These are phyloP conservation scores for Myripristis murdjan DNA, from an alignment of 2,797 vertebrate species.

Conservation along the genomic window DNA sequence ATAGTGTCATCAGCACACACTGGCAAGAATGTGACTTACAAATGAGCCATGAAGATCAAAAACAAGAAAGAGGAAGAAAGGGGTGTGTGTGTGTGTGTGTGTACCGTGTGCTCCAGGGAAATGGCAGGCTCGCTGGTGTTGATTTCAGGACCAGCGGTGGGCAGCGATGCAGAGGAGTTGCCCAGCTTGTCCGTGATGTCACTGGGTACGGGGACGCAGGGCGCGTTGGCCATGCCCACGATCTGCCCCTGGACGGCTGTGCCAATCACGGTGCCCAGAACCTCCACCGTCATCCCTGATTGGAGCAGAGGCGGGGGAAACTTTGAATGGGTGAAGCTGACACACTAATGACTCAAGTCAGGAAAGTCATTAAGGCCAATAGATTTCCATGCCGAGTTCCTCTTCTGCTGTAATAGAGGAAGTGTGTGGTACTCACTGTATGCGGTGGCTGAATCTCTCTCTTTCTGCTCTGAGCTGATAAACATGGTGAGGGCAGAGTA, in stretches of 20 bases:
- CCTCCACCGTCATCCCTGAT: conserved; percentile 97
- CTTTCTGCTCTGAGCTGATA: conserved; percentile 97
- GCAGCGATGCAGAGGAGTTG: conserved; percentile 26
- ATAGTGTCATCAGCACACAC: not conserved
- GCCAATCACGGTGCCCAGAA: conserved; percentile 93
- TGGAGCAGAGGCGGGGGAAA: conserved; percentile 4
- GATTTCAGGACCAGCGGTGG: conserved; percentile 59
- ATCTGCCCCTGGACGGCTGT: conserved; percentile 98
- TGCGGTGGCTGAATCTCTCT: conserved; percentile 96
- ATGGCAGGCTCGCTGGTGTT: conserved; percentile 82
- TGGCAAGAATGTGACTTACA: not conserved
- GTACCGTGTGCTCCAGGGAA: conserved; percentile 88
- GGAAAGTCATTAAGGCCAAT: not conserved
- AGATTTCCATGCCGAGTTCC: not conserved
- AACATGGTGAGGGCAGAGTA: conserved; percentile 99
- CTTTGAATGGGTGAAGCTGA: not conserved
- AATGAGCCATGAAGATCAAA: not conserved
- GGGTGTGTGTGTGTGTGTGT: conserved; percentile 38
- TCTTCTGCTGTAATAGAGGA: too few species aligned
- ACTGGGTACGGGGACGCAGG: conserved; percentile 81
- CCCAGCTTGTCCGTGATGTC: not conserved
- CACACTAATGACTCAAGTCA: not conserved
- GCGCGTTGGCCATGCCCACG: conserved; percentile 89
- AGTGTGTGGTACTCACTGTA: conserved; percentile 89
- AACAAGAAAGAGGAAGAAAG: not conserved